Evolutionary conservation across 2,888 invertebrate genomes (phyloP).

Genomic region (Apodemia duryi): DNA sequence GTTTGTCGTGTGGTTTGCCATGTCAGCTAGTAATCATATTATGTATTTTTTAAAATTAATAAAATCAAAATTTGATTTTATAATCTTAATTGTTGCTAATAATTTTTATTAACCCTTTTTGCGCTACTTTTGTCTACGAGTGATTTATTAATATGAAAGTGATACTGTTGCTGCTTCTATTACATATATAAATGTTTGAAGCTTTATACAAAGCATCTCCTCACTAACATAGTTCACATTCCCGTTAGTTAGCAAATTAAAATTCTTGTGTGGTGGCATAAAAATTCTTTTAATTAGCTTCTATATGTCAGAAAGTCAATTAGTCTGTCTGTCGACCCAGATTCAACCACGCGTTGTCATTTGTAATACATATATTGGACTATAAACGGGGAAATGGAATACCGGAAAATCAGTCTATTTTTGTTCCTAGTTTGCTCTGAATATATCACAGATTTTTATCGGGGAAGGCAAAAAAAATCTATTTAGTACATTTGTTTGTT

Average conservation of each 20-base stretch:
- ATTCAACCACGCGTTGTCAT: conserved; percentile 8
- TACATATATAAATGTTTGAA: background rate
- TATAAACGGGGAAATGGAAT: conserved; percentile 2
- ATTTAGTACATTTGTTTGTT: background rate
- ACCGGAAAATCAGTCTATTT: conserved; percentile 10
- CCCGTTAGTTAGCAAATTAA: conserved; percentile 4
- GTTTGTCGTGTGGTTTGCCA: no score
- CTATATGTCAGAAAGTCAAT: conserved; percentile 13
- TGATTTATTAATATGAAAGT: no score
- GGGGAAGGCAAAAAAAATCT: background rate
- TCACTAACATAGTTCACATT: background rate
- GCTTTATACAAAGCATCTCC: background rate
- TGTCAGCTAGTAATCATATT: no score
- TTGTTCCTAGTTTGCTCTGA: background rate
- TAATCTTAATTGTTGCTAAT: no score
- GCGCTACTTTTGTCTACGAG: no score
- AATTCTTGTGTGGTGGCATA: conserved; percentile 4
- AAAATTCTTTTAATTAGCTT: conserved; percentile 8
- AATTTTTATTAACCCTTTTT: no score
- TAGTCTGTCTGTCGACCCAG: conserved; percentile 13
- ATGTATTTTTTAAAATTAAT: no score
- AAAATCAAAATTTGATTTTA: no score
- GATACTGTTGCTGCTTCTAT: no score
- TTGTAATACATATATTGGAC: conserved; percentile 11
- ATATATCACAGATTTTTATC: background rate